Evolutionary conservation across 2,797 vertebrate species (phyloP), one percentile per base, ranked within the genome.

Genomic region (Muscicapa striata): DNA sequence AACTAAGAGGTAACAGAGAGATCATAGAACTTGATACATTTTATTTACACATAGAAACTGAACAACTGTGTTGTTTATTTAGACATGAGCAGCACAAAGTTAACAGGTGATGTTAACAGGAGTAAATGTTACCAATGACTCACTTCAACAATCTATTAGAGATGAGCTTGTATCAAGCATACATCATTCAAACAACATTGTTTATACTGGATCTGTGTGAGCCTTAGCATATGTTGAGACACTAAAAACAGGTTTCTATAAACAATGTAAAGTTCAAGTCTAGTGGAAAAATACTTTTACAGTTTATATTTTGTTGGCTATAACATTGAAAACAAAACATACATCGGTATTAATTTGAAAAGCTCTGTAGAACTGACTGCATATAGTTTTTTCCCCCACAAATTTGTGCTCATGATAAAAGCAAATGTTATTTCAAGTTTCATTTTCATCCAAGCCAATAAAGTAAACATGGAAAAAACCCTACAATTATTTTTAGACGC

Each of bases 11-110:
- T 89, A 97, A 96, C 89, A 96, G 77, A 89, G 93, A 97, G 77
- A 90, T 97, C 95, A 96, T 84, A 97, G 95, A 97, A 96, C 81
- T 95, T 77, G 95, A 93, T 96, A 96, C 84, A 87, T 96, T 96
- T 93, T 97, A 98, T 98, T 98, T 98, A 98, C 94, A 97, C 90
- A 94, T 61, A 96, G 87, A 97, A 95, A 96, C 92, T 85, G 77
- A 93, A 90, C 91, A 94, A 70, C 69, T 79, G 51, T 70, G 51
- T 97, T 43, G 15, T 95, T 96, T 93, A 95, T 81, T 94, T 83
- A 93, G 96, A 85, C 89, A 96, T 94, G 95, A 97, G 96, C 92
- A 97, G 92, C 92, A 96, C 93, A 90, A 97, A 94, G 75, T 96
- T 84, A 90, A 84, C 40, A 97, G 80, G 87, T 84, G 49, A 84